Base-by-base conservation (phyloP, 2,797 vertebrate genomes). In the Acomys russatus region DNA sequence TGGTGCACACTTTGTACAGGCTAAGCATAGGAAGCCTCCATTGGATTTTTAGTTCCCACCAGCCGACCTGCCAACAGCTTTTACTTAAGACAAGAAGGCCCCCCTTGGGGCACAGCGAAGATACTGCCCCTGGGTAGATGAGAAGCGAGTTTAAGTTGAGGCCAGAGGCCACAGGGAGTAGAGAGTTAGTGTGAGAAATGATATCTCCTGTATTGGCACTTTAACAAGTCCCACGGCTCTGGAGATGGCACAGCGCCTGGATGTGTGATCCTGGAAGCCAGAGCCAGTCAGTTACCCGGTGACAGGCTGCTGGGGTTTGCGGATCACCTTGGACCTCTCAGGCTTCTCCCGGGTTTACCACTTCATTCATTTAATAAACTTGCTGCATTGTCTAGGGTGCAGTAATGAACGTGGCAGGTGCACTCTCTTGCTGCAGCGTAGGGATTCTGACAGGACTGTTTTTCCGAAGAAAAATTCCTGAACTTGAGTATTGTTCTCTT, bases 21-120 rank as follows among this genome's bases (percentile, higher is more conserved):
- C n/a, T 14, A 20, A 33, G 9, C 7, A 10, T 44, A 49, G 68
- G 84, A 94, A 74, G 28, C 15, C 51, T 83, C 38, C 10, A 12
- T 95, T 80, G 73, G 6, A 56, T 88, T 94, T 95, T 78, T 25
- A 35, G 17, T 89, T 96, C 22, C 33, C 64, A 1, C 87, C 33
- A n/a, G n/a, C 79, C 93, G 76, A 63, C 44, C 71, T 64, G n/a
- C 63, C 78, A 84, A 15, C 12, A 23, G 15, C 35, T 59, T 71
- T 80, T 61, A 6, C 28, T 44, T 73, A 89, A 49, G 30, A 56
- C 28, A 35, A 66, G 51, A 71, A 61, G 8, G 3, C 73, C 74
- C 23, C 51, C 70, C 54, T 28, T 90, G 71, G 38, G 73, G 25
- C 63, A 84, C 51, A 68, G 14, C 18, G 33, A n/a, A 66, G 49